These are phyloP conservation scores for Ditula angustiorana DNA, from an alignment of 2,888 invertebrate genomes.

Conservation along the genomic window DNA sequence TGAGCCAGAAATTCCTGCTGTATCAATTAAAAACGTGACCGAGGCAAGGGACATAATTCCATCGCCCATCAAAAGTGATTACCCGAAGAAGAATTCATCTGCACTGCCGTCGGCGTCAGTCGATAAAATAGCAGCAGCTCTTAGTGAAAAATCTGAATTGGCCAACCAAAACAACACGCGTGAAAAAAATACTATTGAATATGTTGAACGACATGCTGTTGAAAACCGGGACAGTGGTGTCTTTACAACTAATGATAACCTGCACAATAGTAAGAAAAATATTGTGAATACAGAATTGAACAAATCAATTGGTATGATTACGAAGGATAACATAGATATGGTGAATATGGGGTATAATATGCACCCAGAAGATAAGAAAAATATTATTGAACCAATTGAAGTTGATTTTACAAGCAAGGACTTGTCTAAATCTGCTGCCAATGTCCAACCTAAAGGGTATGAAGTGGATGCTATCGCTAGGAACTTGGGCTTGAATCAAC, in stretches of 20 bases:
- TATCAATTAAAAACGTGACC: constrained; percentile 58
- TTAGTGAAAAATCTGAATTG: constrained; percentile 75
- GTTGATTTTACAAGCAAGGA: constrained; percentile 60
- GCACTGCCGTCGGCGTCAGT: constrained; percentile 60
- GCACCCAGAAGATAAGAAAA: constrained; percentile 70
- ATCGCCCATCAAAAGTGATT: constrained; percentile 61
- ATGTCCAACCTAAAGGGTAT: constrained; percentile 65
- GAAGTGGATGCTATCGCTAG: constrained; percentile 77
- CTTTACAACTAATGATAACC: constrained; percentile 54
- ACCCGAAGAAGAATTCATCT: constrained; percentile 57
- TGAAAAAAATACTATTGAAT: constrained; percentile 61
- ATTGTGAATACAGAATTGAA: constrained; percentile 51
- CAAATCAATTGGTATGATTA: constrained; percentile 59
- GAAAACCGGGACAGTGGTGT: constrained; percentile 58
- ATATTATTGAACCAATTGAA: constrained; percentile 58
- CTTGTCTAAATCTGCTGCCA: constrained; percentile 56
- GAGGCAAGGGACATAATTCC: constrained; percentile 58
- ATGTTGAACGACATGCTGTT: constrained; percentile 48
- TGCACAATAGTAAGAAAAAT: constrained; percentile 62
- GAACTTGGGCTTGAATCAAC: constrained; percentile 73
- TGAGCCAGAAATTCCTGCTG: constrained; percentile 71
- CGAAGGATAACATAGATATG: constrained; percentile 77
- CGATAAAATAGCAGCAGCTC: constrained; percentile 73
- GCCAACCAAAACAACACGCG: constrained; percentile 65
- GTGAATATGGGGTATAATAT: constrained; percentile 79